Conservation (phyloP, 2,888 invertebrate genomes). For the Belgica antarctica region DNA sequence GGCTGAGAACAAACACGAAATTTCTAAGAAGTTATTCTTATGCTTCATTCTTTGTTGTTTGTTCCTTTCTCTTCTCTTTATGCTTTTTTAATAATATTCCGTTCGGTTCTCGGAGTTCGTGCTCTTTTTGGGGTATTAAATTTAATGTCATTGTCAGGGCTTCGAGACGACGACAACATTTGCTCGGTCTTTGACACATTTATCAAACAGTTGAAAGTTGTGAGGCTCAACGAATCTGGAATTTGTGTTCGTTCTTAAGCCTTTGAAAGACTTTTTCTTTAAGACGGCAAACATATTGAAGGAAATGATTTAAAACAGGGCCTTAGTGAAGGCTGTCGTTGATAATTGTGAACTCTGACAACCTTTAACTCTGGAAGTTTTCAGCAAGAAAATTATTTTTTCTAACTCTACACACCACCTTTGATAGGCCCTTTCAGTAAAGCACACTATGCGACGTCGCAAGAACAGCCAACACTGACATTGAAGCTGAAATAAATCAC, state of each 20-base stretch:
- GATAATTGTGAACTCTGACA: too few species aligned
- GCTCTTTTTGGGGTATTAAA: constrained; percentile 39
- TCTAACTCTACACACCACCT: too few species aligned
- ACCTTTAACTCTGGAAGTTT: too few species aligned
- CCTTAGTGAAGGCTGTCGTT: too few species aligned
- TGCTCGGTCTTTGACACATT: background rate
- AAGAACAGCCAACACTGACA: background rate
- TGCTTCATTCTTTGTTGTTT: constrained; percentile 8
- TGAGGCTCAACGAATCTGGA: constrained; percentile 22
- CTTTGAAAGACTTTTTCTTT: constrained; percentile 18
- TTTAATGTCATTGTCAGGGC: constrained; percentile 40
- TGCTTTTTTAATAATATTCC: constrained; percentile 37
- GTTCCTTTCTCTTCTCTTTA: constrained; percentile 19
- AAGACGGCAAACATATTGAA: background rate
- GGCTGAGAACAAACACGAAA: constrained; percentile 9
- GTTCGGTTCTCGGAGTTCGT: constrained; percentile 30
- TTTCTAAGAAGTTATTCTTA: constrained; percentile 33
- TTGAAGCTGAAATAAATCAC: constrained; percentile 24
- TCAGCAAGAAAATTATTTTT: too few species aligned
- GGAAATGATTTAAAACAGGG: background rate
- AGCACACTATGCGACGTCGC: background rate
- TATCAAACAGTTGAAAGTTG: background rate
- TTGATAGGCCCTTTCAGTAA: too few species aligned
- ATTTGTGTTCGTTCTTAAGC: constrained; percentile 30
- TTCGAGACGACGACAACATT: constrained; percentile 14